Percentiles rank a stretch among this genome's conserved stretches.
Evolutionary conservation across 2,797 vertebrate genomes (phyloP).

Genomic region (Notolabrus celidotus): DNA sequence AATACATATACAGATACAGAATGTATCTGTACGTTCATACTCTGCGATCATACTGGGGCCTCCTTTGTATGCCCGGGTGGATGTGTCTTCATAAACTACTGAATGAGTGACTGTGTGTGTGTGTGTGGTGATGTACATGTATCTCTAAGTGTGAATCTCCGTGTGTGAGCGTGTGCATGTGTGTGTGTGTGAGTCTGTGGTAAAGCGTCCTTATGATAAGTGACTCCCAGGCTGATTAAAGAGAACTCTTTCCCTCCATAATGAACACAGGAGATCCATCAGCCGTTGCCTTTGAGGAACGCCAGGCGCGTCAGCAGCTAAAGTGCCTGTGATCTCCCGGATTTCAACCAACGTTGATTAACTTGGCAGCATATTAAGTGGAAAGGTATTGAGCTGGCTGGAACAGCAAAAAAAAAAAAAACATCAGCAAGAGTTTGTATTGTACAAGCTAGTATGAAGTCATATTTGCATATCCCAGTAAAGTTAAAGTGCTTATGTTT

Average conservation of each 20-base stretch:
- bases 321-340: constrained; percentile 81
- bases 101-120: constrained; percentile 18
- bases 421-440: constrained; percentile 69
- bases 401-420: constrained; percentile 50
- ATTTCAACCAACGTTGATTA: constrained; percentile 83
- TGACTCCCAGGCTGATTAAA: constrained; percentile 84
- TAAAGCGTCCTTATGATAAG: constrained; percentile 78
- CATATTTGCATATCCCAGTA: constrained; percentile 72
- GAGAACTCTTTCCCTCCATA: constrained; percentile 78
- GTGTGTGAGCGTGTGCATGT: constrained; percentile 21
- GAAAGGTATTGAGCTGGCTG: constrained; percentile 76
- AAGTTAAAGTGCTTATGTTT: constrained; percentile 74
- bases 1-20: constrained; percentile 28
- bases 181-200: constrained; percentile 34
- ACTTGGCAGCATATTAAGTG: constrained; percentile 83
- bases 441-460: constrained; percentile 57
- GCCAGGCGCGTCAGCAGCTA: constrained; percentile 77
- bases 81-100: constrained; percentile 34
- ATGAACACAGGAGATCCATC: constrained; percentile 85
- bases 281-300: constrained; percentile 80
- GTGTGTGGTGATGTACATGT: constrained; percentile 19
- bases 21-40: constrained; percentile 37
- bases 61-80: constrained; percentile 30
- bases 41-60: constrained; percentile 25
- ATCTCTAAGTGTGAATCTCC: constrained; percentile 16